Evolutionary conservation across 2,888 invertebrate genomes (phyloP), one percentile per base, ranked within the genome.

Genomic region (Epiperipatus broadwayi): DNA sequence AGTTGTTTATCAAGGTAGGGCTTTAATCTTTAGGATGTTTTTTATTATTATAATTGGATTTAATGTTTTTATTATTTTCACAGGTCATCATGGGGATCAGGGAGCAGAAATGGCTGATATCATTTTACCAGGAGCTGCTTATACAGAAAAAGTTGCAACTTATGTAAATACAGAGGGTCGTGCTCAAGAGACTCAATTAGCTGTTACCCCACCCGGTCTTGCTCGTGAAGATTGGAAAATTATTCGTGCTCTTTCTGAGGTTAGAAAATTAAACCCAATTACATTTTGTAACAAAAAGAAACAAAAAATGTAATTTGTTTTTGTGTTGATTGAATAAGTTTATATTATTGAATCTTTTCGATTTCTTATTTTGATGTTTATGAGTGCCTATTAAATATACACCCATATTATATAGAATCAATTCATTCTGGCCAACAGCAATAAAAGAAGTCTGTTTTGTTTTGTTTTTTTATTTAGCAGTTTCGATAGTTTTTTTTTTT

Each of bases 151-250:
- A 64, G 49, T 50, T n/a, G 52, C 44, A 10, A 63, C 61, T 1
- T 97, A 80, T 60, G 89, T 89, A 0, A 97, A 97, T 64, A 93
- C 87, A 0, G 97, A 99, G 67, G 97, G 97, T 2, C 71, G 95
- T 46, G 73, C 91, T 22, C 93, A 95, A 61, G 78, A 84, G 63
- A 84, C 89, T 1, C 64, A 77, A 21, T 66, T 71, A 3, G 91
- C 89, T 15, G 78, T 91, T 29, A 70, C 80, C 12, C 81, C 91
- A 41, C 93, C 93, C 1, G 91, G 91, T 28, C 66, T 75, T 62
- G 93, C 91, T 1, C 69, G 93, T 36, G 85, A 85, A 53, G 93
- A 95, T 64, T 97, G 97, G 97, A 95, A 95, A 67, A 85, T 97
- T 49, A 71, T 97, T 49, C 72, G 97, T 44, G 97, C 97, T 1